These are phyloP conservation scores for Cenopis cana DNA, from an alignment of 2,888 invertebrate genomes.

Conservation along the genomic window DNA sequence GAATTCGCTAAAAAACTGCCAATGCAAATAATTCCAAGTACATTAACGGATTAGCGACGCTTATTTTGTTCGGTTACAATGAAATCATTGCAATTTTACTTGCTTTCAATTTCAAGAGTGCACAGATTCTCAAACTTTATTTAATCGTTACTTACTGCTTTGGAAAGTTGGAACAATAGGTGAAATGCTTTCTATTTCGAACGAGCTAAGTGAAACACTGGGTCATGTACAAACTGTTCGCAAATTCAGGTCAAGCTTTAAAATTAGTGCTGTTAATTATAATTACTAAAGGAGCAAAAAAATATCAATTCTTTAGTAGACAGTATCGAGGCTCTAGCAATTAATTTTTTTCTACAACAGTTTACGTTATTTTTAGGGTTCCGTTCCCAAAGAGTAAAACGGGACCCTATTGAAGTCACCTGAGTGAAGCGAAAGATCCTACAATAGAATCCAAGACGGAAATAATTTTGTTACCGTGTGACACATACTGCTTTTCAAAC, in stretches of 20 bases:
- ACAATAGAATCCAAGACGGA: too few relatives aligned
- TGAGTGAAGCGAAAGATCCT: too few relatives aligned
- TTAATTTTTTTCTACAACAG: not conserved
- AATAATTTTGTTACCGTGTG: too few relatives aligned
- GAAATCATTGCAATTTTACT: conserved; percentile 19
- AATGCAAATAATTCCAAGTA: not conserved
- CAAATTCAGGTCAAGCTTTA: conserved; percentile 20
- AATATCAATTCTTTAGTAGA: not conserved
- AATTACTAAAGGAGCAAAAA: conserved; percentile 14
- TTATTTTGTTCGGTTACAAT: conserved; percentile 21
- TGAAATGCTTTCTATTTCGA: conserved; percentile 43
- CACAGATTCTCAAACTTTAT: conserved; percentile 13
- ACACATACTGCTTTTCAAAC: too few relatives aligned
- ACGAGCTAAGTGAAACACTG: conserved; percentile 31
- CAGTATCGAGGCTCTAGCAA: not conserved
- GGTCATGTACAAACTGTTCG: conserved; percentile 17
- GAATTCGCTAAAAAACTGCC: not conserved
- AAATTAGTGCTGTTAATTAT: conserved; percentile 27
- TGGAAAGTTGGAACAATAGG: conserved; percentile 40
- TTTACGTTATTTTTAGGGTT: not conserved
- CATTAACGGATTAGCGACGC: conserved; percentile 13
- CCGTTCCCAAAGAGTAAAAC: too few relatives aligned
- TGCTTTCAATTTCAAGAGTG: conserved; percentile 27
- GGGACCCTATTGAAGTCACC: too few relatives aligned
- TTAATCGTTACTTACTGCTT: conserved; percentile 23